phyloP scores from a whole-genome alignment of 1,140 invertebrate genomes.

The Argopecten irradians region DNA sequence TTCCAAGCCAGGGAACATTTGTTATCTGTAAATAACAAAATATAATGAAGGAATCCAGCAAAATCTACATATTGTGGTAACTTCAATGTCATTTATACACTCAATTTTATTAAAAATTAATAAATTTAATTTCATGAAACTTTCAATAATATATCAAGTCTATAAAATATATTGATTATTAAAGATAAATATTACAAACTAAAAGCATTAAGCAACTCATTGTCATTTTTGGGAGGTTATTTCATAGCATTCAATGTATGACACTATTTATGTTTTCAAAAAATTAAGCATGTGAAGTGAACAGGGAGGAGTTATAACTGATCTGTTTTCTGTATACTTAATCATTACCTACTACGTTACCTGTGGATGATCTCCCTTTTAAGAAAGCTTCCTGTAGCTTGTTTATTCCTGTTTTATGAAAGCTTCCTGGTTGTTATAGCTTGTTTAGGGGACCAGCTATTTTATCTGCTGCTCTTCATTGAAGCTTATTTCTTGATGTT shows the following conservation, averaged over 20 bases:
- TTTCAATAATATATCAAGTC: no score
- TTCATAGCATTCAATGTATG: no score
- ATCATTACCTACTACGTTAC: slow-evolving; percentile 16
- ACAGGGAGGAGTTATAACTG: not conserved
- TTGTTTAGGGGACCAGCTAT: slow-evolving; percentile 20
- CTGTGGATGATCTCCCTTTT: slow-evolving; percentile 13
- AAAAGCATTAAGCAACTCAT: no score
- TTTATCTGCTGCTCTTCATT: slow-evolving; percentile 7
- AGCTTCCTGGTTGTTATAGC: not conserved
- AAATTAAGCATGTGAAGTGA: not conserved
- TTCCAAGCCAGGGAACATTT: not conserved
- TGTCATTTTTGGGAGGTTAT: no score
- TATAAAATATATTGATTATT: no score
- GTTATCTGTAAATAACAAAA: not conserved
- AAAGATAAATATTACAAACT: no score
- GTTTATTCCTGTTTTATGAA: slow-evolving; percentile 18
- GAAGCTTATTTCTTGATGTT: not conserved
- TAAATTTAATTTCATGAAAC: no score
- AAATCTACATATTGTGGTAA: no score
- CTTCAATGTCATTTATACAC: no score
- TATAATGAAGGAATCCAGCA: not conserved
- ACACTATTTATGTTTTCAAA: slow-evolving; percentile 5
- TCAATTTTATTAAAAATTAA: no score
- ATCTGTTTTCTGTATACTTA: no score
- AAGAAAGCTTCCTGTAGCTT: slow-evolving; percentile 16